Conservation (phyloP, 2,888 invertebrate genomes). For the Drosophila gaucha region DNA sequence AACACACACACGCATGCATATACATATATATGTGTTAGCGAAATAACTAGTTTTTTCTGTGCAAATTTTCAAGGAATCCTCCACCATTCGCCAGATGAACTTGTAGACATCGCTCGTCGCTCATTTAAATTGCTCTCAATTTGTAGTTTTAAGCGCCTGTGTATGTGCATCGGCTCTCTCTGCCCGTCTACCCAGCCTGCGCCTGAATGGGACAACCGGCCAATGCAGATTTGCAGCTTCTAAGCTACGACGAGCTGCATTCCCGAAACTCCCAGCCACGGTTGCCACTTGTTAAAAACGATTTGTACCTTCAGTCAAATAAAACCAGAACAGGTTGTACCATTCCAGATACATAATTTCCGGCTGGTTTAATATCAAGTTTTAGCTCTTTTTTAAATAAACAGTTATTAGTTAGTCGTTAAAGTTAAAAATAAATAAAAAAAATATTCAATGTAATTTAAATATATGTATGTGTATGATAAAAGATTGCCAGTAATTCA, state of each 20-base stretch:
- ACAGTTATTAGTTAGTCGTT: too few species aligned
- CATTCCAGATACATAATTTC: background rate
- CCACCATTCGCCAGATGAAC: conserved; percentile 44
- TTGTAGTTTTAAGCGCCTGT: conserved; percentile 43
- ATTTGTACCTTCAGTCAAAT: background rate
- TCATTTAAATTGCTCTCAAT: conserved; percentile 64
- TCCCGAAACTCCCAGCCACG: background rate
- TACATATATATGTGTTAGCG: conserved; percentile 1
- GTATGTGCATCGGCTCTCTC: background rate
- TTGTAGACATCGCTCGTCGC: conserved; percentile 16
- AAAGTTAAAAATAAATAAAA: too few species aligned
- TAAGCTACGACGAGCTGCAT: conserved; percentile 14
- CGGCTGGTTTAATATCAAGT: background rate
- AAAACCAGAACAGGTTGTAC: background rate
- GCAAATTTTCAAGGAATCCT: conserved; percentile 50
- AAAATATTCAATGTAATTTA: too few species aligned
- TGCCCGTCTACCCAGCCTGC: background rate
- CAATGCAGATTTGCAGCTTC: conserved; percentile 36
- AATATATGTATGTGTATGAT: too few species aligned
- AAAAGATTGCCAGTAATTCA: background rate
- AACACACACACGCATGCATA: conserved; percentile 16
- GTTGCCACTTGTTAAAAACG: background rate
- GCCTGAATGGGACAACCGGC: conserved; percentile 6
- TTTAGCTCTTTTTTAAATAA: background rate
- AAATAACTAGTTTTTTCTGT: conserved; percentile 58